These are phyloP conservation scores for Bombyx huttoni DNA, from an alignment of 2,888 invertebrate genomes.

Conservation along the genomic window DNA sequence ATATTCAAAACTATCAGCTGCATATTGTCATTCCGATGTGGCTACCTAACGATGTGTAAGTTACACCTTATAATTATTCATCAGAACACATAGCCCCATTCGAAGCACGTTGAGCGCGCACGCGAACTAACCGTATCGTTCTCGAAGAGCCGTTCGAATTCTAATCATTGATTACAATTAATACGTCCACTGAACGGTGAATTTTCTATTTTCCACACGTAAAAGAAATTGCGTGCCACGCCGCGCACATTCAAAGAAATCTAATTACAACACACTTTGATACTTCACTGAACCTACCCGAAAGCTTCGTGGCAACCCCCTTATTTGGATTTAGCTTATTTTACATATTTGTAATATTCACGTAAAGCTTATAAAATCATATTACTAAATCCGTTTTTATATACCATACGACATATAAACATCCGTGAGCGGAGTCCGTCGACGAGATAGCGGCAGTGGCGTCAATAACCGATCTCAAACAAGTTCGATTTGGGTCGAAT, in stretches of 20 bases:
- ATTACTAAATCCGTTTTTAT: no score
- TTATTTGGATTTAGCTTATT: no score
- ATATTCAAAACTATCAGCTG: slow-evolving; percentile 28
- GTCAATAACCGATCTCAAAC: slow-evolving; percentile 40
- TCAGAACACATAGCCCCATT: slow-evolving; percentile 41
- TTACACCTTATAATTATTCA: slow-evolving; percentile 31
- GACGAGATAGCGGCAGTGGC: slow-evolving; percentile 19
- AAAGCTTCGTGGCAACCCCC: not conserved
- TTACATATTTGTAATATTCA: no score
- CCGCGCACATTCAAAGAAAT: slow-evolving; percentile 52
- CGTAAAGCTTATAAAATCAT: no score
- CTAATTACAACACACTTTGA: slow-evolving; percentile 39
- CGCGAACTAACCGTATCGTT: slow-evolving; percentile 66
- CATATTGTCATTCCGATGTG: slow-evolving; percentile 29
- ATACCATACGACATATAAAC: slow-evolving; percentile 6
- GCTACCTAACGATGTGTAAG: slow-evolving; percentile 9
- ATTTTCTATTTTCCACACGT: slow-evolving; percentile 73
- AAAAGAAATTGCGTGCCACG: slow-evolving; percentile 65
- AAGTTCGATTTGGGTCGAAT: slow-evolving; percentile 58
- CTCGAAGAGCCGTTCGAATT: slow-evolving; percentile 54
- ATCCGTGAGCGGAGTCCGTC: slow-evolving; percentile 29
- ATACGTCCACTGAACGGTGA: slow-evolving; percentile 67
- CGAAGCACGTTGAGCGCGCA: slow-evolving; percentile 52
- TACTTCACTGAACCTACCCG: not conserved
- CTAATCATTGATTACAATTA: slow-evolving; percentile 64